Conservation (phyloP, 2,113 vertebrate genomes). For the Odontophorus gujanensis region DNA sequence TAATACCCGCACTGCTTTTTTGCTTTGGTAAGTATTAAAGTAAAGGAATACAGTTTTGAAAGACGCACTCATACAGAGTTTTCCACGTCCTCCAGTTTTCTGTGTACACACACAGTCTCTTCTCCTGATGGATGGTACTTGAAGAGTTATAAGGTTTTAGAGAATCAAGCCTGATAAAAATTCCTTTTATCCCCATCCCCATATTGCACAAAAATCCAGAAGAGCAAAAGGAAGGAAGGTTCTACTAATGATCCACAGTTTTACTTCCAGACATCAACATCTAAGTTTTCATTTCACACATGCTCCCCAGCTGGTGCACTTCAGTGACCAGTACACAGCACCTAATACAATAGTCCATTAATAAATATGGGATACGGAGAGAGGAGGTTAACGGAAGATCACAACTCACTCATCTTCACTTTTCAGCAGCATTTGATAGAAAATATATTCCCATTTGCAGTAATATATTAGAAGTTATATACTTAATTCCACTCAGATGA, state of each 20-base stretch:
- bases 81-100: not conserved
- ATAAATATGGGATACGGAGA: not conserved
- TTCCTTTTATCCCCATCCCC: not conserved
- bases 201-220: not conserved
- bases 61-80: not conserved
- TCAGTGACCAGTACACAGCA: not conserved
- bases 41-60: not conserved
- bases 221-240: not conserved
- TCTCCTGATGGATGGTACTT: not conserved
- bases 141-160: not conserved
- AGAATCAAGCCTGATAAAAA: not conserved
- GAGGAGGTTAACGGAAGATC: not conserved
- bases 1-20: not conserved
- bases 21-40: not conserved
- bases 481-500: not conserved
- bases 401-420: not conserved
- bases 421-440: not conserved
- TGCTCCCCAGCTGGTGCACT: not conserved
- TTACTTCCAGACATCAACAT: not conserved
- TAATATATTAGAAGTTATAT: not conserved
- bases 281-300: constrained; percentile 25
- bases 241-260: not conserved
- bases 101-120: not conserved
- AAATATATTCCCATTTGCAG: not conserved
- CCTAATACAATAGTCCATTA: not conserved